These are phyloP conservation scores for Calosoma granatense DNA, from an alignment of 1,140 invertebrate species.

Conservation along the genomic window DNA sequence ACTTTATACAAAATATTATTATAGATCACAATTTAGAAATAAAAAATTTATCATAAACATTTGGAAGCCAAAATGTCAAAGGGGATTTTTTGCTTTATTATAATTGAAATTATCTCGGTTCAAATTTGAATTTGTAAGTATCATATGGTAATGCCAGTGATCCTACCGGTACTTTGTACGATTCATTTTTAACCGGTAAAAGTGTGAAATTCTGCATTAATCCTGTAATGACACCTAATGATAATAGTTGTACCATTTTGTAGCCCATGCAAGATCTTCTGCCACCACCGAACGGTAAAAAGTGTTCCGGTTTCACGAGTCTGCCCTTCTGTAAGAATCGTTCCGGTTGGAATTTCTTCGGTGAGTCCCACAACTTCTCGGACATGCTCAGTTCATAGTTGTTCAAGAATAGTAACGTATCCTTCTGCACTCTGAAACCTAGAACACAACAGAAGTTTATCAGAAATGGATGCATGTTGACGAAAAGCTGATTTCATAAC, in stretches of 20 bases:
- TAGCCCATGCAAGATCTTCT: constrained; percentile 83
- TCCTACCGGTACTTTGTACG: constrained; percentile 46
- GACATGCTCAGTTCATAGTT: constrained; percentile 77
- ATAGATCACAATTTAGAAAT: too few species aligned
- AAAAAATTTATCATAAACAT: too few species aligned
- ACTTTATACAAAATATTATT: too few species aligned
- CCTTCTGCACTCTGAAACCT: constrained; percentile 62
- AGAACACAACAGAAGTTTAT: constrained; percentile 14
- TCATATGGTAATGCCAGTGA: constrained; percentile 55
- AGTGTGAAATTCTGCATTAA: constrained; percentile 65
- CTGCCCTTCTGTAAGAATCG: constrained; percentile 50
- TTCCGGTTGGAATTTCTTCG: constrained; percentile 60
- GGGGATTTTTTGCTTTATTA: too few species aligned
- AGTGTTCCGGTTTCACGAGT: constrained; percentile 47
- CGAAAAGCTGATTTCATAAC: too few species aligned
- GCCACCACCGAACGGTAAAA: constrained; percentile 77
- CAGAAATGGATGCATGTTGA: not conserved
- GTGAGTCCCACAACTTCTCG: constrained; percentile 57
- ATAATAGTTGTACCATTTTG: constrained; percentile 67
- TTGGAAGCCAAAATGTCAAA: too few species aligned
- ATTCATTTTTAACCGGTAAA: constrained; percentile 38
- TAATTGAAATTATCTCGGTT: constrained; percentile 15
- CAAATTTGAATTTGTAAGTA: constrained; percentile 42
- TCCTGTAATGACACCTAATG: constrained; percentile 59
- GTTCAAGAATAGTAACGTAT: constrained; percentile 76